phyloP scores from a whole-genome alignment of 1,140 invertebrate species.

The Tetramorium simillimum region DNA sequence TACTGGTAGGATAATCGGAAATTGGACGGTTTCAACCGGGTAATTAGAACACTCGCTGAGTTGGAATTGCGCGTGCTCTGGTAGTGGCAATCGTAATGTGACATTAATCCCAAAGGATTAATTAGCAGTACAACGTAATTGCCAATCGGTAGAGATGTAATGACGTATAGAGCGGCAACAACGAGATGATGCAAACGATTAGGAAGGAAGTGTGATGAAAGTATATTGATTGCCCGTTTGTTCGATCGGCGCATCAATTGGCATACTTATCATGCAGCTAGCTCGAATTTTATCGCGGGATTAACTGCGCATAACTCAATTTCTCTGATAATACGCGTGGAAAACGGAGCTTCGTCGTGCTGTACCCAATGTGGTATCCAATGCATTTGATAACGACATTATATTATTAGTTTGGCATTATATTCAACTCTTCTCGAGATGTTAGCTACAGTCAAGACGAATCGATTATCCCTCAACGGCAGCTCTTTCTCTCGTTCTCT shows the following conservation, averaged over 20 bases:
- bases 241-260: background rate
- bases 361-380: no score
- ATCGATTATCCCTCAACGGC: background rate
- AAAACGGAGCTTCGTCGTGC: background rate
- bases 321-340: background rate
- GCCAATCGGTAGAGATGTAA: conserved; percentile 1
- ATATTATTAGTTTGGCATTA: background rate
- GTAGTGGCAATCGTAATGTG: conserved; percentile 27
- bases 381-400: background rate
- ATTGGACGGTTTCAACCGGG: conserved; percentile 36
- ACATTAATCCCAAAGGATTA: conserved; percentile 43
- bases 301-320: conserved; percentile 14
- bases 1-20: conserved; percentile 48
- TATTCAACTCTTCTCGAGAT: background rate
- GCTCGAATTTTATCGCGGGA: background rate
- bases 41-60: conserved; percentile 50
- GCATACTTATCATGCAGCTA: background rate
- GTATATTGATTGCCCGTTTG: background rate
- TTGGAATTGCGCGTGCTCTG: background rate
- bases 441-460: conserved; percentile 5
- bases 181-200: conserved; percentile 8
- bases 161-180: background rate
- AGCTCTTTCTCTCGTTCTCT: background rate
- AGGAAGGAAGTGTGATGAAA: background rate
- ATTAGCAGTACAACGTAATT: conserved; percentile 42